These are phyloP conservation scores for Xiphorhynchus erythropygius DNA, from an alignment of 2,797 vertebrate genomes.

Conservation along the genomic window DNA sequence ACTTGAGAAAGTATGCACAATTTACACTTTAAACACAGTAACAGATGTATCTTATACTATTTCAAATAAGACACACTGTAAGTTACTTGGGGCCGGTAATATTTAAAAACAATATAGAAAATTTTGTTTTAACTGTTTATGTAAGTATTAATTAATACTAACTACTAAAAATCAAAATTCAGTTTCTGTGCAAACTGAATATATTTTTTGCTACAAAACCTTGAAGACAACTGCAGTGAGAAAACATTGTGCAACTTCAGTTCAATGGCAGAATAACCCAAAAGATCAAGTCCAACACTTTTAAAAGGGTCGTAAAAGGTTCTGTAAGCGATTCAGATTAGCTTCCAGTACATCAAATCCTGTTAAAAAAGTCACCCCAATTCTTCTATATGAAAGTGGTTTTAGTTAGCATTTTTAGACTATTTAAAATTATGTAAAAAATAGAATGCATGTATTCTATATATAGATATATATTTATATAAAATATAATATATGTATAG, in stretches of 20 bases:
- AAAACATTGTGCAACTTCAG: background rate
- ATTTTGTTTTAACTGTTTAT: background rate
- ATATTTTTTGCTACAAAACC: background rate
- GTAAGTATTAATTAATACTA: background rate
- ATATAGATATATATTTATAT: no score
- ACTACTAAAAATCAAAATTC: background rate
- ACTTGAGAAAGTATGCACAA: background rate
- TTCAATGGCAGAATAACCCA: background rate
- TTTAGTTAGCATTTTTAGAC: background rate
- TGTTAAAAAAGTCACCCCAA: background rate
- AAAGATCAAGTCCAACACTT: background rate
- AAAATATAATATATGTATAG: no score
- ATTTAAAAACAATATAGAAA: background rate
- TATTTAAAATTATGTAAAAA: background rate
- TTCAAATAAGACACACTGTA: rapidly evolving
- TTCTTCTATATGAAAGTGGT: background rate
- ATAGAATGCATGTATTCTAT: background rate
- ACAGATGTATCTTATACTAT: rapidly evolving
- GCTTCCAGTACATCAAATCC: background rate
- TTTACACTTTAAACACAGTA: background rate
- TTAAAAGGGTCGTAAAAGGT: background rate
- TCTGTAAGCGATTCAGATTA: background rate
- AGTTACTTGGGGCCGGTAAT: background rate
- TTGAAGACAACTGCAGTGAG: background rate
- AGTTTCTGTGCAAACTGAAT: background rate